Percentiles rank a stretch among this genome's conserved stretches.
Evolutionary conservation across 1,140 invertebrate species (phyloP).

Genomic region (Delia radicum): DNA sequence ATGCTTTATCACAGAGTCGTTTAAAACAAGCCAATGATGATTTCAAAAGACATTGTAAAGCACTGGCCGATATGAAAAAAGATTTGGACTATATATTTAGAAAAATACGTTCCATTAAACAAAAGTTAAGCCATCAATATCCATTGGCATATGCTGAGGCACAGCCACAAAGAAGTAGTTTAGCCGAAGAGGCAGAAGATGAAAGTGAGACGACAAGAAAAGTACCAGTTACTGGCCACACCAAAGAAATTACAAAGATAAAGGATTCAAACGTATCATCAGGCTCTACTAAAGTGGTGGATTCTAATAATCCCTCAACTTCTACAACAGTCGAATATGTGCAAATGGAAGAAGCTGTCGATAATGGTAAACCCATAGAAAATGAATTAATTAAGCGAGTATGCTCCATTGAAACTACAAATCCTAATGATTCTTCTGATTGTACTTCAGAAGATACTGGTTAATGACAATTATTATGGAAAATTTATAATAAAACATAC

Average conservation of each 20-base stretch:
- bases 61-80: slow-evolving; percentile 72
- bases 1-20: slow-evolving; percentile 78
- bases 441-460: slow-evolving; percentile 54
- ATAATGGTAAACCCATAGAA: slow-evolving; percentile 51
- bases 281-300: neutral
- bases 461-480: slow-evolving; percentile 22
- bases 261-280: neutral
- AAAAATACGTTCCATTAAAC: slow-evolving; percentile 74
- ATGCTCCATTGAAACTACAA: slow-evolving; percentile 50
- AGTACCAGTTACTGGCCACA: neutral
- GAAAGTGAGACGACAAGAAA: slow-evolving; percentile 55
- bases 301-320: slow-evolving; percentile 30
- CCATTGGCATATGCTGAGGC: slow-evolving; percentile 78
- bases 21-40: slow-evolving; percentile 79
- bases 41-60: slow-evolving; percentile 85
- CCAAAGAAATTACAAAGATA: neutral
- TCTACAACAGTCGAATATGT: slow-evolving; percentile 52
- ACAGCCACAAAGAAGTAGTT: slow-evolving; percentile 58
- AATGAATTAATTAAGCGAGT: slow-evolving; percentile 52
- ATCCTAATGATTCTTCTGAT: slow-evolving; percentile 54
- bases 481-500: too few species aligned
- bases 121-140: slow-evolving; percentile 80
- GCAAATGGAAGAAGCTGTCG: slow-evolving; percentile 53
- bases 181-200: slow-evolving; percentile 64
- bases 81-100: slow-evolving; percentile 71